Base-by-base conservation (phyloP, 2,113 vertebrate species). In the Engystomops pustulosus region DNA sequence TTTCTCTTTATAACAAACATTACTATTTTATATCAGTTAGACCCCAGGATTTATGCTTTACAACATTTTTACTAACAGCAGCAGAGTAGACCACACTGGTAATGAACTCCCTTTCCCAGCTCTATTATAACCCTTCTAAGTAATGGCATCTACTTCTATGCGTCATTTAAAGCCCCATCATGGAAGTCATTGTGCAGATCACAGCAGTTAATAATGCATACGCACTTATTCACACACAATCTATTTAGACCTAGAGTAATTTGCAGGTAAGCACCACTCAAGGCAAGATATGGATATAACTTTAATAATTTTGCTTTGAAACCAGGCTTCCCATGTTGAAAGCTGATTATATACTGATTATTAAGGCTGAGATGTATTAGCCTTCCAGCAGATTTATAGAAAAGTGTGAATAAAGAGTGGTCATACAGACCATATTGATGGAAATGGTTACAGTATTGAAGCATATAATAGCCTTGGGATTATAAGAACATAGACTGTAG, bases 71-170 rank as follows among this genome's bases (percentile, higher is more conserved):
- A 60, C 51, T 72, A 30, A 82, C 34, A 81, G 8, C 36, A 36
- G 10, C n/a, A 51, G 17, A 49, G 41, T 49, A 38, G 27, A 68
- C 17, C 44, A 20, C 78, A 62, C 20, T 49, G 25, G 74, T 23
- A 55, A 75, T 49, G 70, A 49, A 25, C 69, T 38, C 69, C 20
- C 27, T 41, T 15, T 60, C 51, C 45, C 17, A 49, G 20, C n/a
- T 25, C 45, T 60, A 14, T 74, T 17, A 30, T 36, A 12, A 51
- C 30, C 62, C 25, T 47, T 78, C 36, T 58, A 45, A 10, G 23
- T 83, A 83, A 83, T 60, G 49, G 34, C 30, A 45, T 83, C n/a
- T 74, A 23, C 74, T 80, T 67, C n/a, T 58, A 44, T 62, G 20
- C 41, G 36, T 65, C 53, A 82, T 72, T 83, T 83, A 9, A 34